Conservation (phyloP, 2,888 invertebrate genomes). For the Rhingia campestris region DNA sequence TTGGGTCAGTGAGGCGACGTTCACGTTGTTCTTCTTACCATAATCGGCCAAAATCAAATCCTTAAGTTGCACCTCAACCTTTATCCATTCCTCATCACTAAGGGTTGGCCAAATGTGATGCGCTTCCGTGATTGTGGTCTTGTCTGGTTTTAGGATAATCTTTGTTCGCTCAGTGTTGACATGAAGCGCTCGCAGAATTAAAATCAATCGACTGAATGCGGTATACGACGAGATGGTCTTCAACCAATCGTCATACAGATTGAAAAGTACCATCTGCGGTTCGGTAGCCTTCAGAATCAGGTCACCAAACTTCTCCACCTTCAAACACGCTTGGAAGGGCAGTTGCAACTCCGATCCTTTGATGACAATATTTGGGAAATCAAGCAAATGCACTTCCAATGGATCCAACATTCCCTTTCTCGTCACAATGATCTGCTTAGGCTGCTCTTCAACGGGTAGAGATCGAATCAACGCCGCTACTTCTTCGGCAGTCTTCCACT, state of each 20-base stretch:
- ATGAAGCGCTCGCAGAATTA: conserved; percentile 97
- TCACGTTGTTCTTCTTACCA: conserved; percentile 99
- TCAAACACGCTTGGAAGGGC: conserved; percentile 99
- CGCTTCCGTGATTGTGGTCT: conserved; percentile 98
- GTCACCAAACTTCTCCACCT: conserved; percentile 99
- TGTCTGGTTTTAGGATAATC: conserved; percentile 98
- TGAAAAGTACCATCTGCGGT: conserved; percentile 99
- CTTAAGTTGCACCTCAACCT: conserved; percentile 98
- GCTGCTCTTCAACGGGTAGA: conserved; percentile 99
- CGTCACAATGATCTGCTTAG: conserved; percentile 99
- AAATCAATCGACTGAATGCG: conserved; percentile 97
- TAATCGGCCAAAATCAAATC: conserved; percentile 99
- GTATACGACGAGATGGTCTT: conserved; percentile 99
- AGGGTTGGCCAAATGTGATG: conserved; percentile 99
- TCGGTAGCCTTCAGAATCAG: conserved; percentile 99
- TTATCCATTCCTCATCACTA: conserved; percentile 99
- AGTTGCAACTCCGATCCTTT: conserved; percentile 99
- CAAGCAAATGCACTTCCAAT: conserved; percentile 98
- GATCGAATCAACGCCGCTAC: conserved; percentile 99
- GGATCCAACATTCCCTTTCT: conserved; percentile 99
- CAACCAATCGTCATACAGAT: conserved; percentile 99
- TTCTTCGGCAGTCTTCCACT: conserved; percentile 99
- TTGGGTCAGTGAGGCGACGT: conserved; percentile 99
- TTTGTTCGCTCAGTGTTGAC: conserved; percentile 99
- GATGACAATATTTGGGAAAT: conserved; percentile 99